Base-by-base conservation (phyloP, 2,888 invertebrate species). In the Limenitis arthemis region DNA sequence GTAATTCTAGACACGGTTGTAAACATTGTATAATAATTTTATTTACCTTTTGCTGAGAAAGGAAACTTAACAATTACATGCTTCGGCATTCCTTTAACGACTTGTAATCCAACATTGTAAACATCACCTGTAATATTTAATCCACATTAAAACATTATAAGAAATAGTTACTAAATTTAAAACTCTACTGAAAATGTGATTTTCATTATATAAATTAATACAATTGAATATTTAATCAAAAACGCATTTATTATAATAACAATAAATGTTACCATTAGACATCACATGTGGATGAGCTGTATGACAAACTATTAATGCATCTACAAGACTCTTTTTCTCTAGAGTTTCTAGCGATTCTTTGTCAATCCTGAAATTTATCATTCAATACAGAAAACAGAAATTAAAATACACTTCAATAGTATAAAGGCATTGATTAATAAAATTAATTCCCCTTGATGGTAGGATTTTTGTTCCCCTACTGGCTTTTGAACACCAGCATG, bases 41-140 rank as follows among this genome's bases (percentile, higher is more conserved):
- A 33, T 32, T 41, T 96, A 53, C 93, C 90, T 72, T 92, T 72
- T 94, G 94, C 56, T 93, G 80, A 38, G 94, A 67, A 40, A 94
- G 78, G 72, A 40, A 60, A 71, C 91, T 91, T 58, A 1, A 58
- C 58, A 4, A 60, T 46, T 5, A 56, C 56, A 12, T 60, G 54
- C 11, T 53, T 54, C 36, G 56, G 44, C 6, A 55, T 30, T 30
- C 60, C 60, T 7, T 44, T 37, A 7, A 54, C 40, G 11, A 60
- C 39, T 11, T 51, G 44, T 28, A 60, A 32, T 3, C 58, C 60
- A 9, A 60, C 51, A 29, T 60, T 60, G 33, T 58, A 60, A 9
- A 58, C 53, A 8, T 60, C 60, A 8, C 60, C 60, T 60, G 46
- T 9, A 53, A 56, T 20, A 44, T 33, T 20, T 28, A 34, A 34